Evolutionary conservation across 2,797 vertebrate genomes (phyloP).

Genomic region (Sebastes kiyomatsui): DNA sequence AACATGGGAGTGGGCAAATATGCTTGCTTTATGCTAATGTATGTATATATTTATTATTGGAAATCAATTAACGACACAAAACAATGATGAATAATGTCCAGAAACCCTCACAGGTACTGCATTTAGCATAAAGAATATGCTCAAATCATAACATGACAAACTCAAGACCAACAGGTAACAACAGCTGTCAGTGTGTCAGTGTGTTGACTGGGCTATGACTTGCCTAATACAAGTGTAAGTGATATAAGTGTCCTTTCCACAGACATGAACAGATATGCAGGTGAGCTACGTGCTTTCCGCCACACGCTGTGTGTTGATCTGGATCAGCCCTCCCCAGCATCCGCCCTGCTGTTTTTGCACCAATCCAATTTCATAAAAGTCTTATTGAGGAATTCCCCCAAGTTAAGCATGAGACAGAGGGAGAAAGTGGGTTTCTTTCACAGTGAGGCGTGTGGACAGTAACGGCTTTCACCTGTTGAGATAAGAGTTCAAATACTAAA

Average conservation of each 20-base stretch:
- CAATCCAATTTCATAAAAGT: slow-evolving; percentile 37
- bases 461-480: slow-evolving; percentile 68
- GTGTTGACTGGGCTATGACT: no score
- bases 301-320: slow-evolving; percentile 17
- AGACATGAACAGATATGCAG: slow-evolving; percentile 39
- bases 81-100: neutral
- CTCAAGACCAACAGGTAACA: no score
- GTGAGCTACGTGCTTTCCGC: slow-evolving; percentile 65
- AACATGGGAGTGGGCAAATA: no score
- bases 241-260: slow-evolving; percentile 21
- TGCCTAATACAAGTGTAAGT: neutral
- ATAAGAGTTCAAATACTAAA: slow-evolving; percentile 69
- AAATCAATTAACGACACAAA: neutral
- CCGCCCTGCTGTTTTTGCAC: slow-evolving; percentile 58
- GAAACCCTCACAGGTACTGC: no score
- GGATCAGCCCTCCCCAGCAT: slow-evolving; percentile 42
- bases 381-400: slow-evolving; percentile 60
- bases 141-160: no score
- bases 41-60: neutral
- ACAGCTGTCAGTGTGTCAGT: no score
- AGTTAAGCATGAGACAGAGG: slow-evolving; percentile 15
- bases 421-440: slow-evolving; percentile 40
- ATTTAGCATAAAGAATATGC: no score
- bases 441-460: slow-evolving; percentile 33
- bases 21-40: no score